Evolutionary conservation across 1,140 invertebrate genomes (phyloP).

Genomic region (Parasteatoda tepidariorum): DNA sequence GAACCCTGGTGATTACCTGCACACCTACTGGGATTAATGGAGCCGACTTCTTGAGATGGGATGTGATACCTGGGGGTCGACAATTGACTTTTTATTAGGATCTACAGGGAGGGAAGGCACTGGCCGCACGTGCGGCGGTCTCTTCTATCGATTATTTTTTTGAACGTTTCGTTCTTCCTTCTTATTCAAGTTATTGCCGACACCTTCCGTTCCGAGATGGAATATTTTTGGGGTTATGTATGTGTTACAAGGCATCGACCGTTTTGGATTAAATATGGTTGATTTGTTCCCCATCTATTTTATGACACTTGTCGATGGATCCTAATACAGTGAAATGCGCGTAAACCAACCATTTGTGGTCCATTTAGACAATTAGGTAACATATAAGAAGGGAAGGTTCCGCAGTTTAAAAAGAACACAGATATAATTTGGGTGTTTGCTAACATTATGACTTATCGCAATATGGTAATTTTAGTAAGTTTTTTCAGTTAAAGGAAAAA

Average conservation of each 20-base stretch:
- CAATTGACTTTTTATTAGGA: not conserved
- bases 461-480: no score
- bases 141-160: conserved; percentile 40
- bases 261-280: no score
- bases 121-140: conserved; percentile 51
- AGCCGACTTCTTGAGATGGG: conserved; percentile 53
- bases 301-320: no score
- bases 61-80: conserved; percentile 43
- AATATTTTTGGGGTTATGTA: not conserved
- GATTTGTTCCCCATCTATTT: no score
- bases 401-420: no score
- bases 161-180: not conserved
- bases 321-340: no score
- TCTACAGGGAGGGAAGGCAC: not conserved
- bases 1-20: conserved; percentile 56
- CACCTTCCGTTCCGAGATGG: conserved; percentile 4
- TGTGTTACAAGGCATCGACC: not conserved
- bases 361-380: no score
- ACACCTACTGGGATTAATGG: conserved; percentile 57
- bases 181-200: conserved; percentile 20
- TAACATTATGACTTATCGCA: no score
- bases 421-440: no score
- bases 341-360: no score
- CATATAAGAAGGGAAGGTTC: no score
- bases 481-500: no score